These are phyloP conservation scores for Achlya flavicornis DNA, from an alignment of 2,888 invertebrate species.

Conservation along the genomic window DNA sequence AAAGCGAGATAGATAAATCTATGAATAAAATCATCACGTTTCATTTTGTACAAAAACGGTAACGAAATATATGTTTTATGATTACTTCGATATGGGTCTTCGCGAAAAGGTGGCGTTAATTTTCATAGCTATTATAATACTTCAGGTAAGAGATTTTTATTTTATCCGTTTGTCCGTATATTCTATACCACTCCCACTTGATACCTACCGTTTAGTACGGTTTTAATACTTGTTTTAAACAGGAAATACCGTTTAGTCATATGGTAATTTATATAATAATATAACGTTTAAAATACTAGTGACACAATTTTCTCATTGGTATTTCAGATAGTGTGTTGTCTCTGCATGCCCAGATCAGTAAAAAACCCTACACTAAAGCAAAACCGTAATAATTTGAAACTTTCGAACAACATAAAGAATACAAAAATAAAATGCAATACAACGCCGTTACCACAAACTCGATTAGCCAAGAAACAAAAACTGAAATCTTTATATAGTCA, in stretches of 20 bases:
- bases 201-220: too few species aligned
- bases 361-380: slow-evolving; percentile 28
- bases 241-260: not conserved
- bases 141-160: slow-evolving; percentile 48
- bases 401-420: slow-evolving; percentile 19
- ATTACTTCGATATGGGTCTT: slow-evolving; percentile 53
- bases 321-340: slow-evolving; percentile 48
- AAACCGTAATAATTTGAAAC: slow-evolving; percentile 23
- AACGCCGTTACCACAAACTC: not conserved
- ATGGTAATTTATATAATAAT: not conserved
- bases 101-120: slow-evolving; percentile 54
- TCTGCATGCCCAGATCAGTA: slow-evolving; percentile 41
- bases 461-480: not conserved
- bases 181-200: too few species aligned
- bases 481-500: slow-evolving; percentile 10
- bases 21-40: slow-evolving; percentile 31
- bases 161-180: too few species aligned
- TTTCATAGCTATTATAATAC: slow-evolving; percentile 35
- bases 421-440: slow-evolving; percentile 15
- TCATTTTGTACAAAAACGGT: slow-evolving; percentile 17
- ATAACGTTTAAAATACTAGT: not conserved
- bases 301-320: not conserved
- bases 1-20: not conserved
- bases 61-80: slow-evolving; percentile 18
- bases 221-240: too few species aligned